These are phyloP conservation scores for Rhadina sibilatrix DNA, from an alignment of 2,113 vertebrate species.

Conservation along the genomic window DNA sequence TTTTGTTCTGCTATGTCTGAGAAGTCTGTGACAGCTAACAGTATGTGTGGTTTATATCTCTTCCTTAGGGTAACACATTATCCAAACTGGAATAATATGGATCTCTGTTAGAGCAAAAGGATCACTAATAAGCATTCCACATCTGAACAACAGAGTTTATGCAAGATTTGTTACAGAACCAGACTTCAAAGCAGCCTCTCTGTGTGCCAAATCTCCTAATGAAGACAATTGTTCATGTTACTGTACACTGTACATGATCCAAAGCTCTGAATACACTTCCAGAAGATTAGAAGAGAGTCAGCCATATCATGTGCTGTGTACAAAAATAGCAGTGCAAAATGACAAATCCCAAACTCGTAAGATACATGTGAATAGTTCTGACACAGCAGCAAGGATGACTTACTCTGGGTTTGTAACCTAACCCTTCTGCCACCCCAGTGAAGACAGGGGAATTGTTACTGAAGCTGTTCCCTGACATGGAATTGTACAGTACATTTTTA, in stretches of 20 bases:
- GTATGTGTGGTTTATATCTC: background rate
- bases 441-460: background rate
- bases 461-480: background rate
- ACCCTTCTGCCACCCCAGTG: background rate
- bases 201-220: background rate
- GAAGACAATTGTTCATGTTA: slow-evolving; percentile 7
- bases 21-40: background rate
- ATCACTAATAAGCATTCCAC: background rate
- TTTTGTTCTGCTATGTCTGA: background rate
- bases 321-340: background rate
- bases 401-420: background rate
- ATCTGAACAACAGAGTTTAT: background rate
- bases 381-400: background rate
- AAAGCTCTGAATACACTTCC: background rate
- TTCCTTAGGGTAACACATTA: background rate
- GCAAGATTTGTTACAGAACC: background rate
- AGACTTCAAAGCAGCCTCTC: slow-evolving; percentile 24
- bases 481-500: background rate
- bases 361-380: background rate
- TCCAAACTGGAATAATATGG: background rate
- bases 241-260: background rate
- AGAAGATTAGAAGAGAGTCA: background rate
- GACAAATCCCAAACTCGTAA: background rate
- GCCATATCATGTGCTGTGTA: background rate
- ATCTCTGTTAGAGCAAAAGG: background rate